phyloP scores from a whole-genome alignment of 2,113 vertebrate species.

The Thryonomys swinderianus region DNA sequence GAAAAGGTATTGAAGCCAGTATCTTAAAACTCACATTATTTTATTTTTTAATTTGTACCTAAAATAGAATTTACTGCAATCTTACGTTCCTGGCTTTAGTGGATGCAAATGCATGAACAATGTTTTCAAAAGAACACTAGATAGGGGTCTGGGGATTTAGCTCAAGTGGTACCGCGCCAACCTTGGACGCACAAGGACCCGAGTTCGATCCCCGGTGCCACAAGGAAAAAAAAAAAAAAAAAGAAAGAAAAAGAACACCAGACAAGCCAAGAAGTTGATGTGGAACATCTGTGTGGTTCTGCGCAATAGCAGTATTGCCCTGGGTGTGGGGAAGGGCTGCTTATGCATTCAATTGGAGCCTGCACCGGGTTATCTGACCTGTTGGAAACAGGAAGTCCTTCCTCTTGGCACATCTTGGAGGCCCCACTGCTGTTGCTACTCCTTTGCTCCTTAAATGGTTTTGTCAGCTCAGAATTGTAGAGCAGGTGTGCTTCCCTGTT shows the following conservation, averaged over 20 bases:
- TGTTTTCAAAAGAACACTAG: not conserved
- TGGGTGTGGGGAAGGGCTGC: not conserved
- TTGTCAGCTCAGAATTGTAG: constrained; percentile 14
- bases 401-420: not conserved
- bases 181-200: too few relatives aligned
- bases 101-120: not conserved
- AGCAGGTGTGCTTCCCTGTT: not conserved
- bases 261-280: not conserved
- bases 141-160: too few relatives aligned
- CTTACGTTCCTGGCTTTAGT: constrained; percentile 1
- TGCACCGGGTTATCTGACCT: not conserved
- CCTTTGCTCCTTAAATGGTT: not conserved
- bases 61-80: not conserved
- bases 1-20: not conserved
- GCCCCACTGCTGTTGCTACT: not conserved
- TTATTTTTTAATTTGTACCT: not conserved
- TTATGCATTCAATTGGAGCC: not conserved
- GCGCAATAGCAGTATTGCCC: not conserved
- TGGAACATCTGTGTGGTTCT: not conserved
- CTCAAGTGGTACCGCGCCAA: too few relatives aligned
- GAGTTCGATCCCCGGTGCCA: too few relatives aligned
- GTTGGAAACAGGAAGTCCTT: not conserved
- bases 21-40: not conserved
- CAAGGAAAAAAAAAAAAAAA: too few relatives aligned
- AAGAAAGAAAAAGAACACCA: not conserved